Evolutionary conservation across 35 echinoderm and acorn worm species (phyloP).

Genomic region (Strongylocentrotus purpuratus): DNA sequence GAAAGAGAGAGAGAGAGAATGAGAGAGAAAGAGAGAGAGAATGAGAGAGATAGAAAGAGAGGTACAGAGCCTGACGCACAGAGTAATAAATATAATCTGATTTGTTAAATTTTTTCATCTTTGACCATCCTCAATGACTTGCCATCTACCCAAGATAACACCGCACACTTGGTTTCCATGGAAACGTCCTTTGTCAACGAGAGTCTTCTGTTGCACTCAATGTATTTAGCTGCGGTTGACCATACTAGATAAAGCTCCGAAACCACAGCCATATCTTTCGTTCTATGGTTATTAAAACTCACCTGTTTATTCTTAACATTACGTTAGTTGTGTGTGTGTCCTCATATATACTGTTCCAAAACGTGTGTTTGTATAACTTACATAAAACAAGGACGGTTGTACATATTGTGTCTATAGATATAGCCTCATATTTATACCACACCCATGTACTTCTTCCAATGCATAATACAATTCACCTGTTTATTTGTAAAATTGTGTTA

Average conservation of each 20-base stretch:
- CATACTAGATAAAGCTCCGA: neutral
- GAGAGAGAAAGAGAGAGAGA: neutral
- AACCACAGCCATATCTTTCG: neutral
- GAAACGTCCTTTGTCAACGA: neutral
- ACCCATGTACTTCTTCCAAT: too few species aligned
- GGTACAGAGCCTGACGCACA: neutral
- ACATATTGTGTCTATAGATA: too few species aligned
- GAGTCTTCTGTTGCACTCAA: neutral
- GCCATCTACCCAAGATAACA: neutral
- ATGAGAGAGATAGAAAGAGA: neutral
- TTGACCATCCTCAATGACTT: neutral
- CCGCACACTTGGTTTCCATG: neutral
- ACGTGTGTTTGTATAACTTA: too few species aligned
- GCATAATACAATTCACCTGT: too few species aligned
- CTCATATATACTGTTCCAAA: too few species aligned
- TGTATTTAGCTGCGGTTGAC: neutral
- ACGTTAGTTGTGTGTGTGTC: too few species aligned
- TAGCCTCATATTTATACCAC: too few species aligned
- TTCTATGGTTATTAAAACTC: neutral
- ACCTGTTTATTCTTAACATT: neutral
- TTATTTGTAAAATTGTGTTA: too few species aligned
- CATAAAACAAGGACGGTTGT: too few species aligned
- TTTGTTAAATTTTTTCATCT: neutral
- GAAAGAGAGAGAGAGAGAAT: neutral
- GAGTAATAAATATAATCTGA: neutral